A percentile compares a stretch with the other conserved stretches of the same genome.
Conservation (phyloP, 2,113 vertebrate species). For the Oncorhynchus mykiss region DNA sequence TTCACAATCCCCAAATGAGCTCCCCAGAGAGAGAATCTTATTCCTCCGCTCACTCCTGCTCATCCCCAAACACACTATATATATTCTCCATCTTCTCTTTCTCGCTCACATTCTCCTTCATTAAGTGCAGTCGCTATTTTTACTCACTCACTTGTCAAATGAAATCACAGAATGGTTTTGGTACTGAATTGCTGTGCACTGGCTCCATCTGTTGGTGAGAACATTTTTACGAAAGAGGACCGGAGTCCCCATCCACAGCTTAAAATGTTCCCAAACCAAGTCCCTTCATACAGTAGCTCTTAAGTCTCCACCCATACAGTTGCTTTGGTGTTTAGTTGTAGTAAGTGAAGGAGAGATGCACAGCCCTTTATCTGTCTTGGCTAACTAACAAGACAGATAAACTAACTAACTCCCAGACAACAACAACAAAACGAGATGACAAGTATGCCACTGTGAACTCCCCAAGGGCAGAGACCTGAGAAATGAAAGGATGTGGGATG, state of each 20-base stretch:
- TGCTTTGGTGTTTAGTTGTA: not conserved
- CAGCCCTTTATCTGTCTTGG: constrained; percentile 14
- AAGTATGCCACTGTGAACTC: constrained; percentile 23
- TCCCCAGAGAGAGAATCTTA: constrained; percentile 28
- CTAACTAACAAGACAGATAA: not conserved
- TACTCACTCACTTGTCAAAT: not conserved
- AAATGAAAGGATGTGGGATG: constrained; percentile 13
- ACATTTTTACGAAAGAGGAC: not conserved
- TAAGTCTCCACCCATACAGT: too few species aligned
- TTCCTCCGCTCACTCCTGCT: constrained; percentile 2
- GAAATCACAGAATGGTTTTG: not conserved
- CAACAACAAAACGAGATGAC: not conserved
- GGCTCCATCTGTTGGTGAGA: constrained; percentile 61
- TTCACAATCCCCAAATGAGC: constrained; percentile 36
- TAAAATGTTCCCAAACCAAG: not conserved
- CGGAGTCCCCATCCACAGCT: not conserved
- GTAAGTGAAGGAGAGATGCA: not conserved
- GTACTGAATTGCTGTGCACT: constrained; percentile 32
- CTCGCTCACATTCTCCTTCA: not conserved
- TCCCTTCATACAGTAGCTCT: too few species aligned
- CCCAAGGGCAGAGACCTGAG: constrained; percentile 46
- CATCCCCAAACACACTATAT: not conserved
- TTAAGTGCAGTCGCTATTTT: not conserved
- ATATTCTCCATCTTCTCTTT: constrained; percentile 24
- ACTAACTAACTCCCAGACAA: not conserved